Conservation (phyloP, 2,888 invertebrate species). For the Drosophila ezoana region DNA sequence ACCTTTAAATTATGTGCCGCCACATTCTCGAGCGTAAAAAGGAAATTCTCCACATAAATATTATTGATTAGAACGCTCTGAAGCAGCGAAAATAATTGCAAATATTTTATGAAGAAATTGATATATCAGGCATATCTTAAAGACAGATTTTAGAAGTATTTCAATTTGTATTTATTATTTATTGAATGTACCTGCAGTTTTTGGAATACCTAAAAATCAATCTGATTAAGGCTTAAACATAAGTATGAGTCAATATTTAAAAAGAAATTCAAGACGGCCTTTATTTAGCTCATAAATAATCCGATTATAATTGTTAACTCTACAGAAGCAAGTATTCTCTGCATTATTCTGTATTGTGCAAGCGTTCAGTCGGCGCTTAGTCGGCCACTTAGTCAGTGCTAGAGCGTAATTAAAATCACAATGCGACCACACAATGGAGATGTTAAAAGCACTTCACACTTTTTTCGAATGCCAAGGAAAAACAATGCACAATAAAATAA, state of each 20-base stretch:
- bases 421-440: conserved; percentile 59
- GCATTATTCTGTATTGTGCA: conserved; percentile 38
- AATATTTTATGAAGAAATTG: conserved; percentile 12
- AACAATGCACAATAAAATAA: conserved; percentile 63
- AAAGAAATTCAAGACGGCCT: not conserved
- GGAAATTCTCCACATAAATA: conserved; percentile 38
- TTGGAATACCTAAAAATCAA: not conserved
- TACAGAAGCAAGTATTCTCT: conserved; percentile 36
- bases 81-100: conserved; percentile 7
- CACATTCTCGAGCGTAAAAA: conserved; percentile 34
- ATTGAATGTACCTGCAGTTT: too few relatives aligned
- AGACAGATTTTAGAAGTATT: not conserved
- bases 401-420: conserved; percentile 71
- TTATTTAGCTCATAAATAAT: conserved; percentile 4
- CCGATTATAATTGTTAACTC: conserved; percentile 19
- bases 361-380: conserved; percentile 43
- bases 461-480: conserved; percentile 53
- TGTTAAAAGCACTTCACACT: conserved; percentile 67
- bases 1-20: conserved; percentile 42
- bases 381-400: conserved; percentile 54
- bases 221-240: not conserved
- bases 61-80: conserved; percentile 57
- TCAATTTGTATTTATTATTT: too few relatives aligned
- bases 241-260: not conserved
- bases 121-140: conserved; percentile 12